Evolutionary conservation across 2,113 vertebrate genomes (phyloP).

Genomic region (Psammodynastes pulverulentus): DNA sequence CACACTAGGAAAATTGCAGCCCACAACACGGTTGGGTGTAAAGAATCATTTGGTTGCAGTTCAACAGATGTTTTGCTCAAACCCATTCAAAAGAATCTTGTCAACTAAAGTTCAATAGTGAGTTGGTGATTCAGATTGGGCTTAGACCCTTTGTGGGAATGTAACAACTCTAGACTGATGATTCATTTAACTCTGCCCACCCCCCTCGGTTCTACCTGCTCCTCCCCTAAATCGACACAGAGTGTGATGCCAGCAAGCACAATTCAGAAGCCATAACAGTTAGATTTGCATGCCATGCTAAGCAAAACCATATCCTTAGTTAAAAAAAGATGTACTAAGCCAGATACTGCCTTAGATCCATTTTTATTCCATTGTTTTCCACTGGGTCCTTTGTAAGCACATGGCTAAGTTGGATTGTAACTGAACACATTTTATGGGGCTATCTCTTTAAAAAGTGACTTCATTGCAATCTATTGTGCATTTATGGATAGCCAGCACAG

Average conservation of each 20-base stretch:
- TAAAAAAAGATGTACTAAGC: background rate
- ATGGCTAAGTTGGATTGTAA: background rate
- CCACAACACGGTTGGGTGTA: background rate
- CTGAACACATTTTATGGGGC: background rate
- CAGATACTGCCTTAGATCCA: background rate
- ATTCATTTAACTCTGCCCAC: background rate
- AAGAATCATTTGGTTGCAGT: background rate
- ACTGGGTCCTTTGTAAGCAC: background rate
- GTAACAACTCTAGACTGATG: background rate
- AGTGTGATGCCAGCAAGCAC: background rate
- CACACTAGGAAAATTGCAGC: background rate
- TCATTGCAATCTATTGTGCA: background rate
- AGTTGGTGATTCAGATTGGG: background rate
- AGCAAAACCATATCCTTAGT: background rate
- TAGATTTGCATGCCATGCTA: background rate
- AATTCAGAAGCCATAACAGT: background rate
- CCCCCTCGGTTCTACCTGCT: background rate
- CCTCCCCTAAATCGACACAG: background rate
- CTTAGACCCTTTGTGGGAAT: background rate
- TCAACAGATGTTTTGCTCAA: background rate
- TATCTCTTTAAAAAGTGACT: background rate
- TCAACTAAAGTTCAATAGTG: background rate
- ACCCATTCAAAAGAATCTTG: no score
- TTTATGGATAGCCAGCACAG: background rate
- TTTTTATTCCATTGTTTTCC: background rate